A percentile compares a stretch with the other conserved stretches of the same genome.
These are phyloP conservation scores for Euplexia lucipara DNA, from an alignment of 2,888 invertebrate genomes.

Conservation along the genomic window DNA sequence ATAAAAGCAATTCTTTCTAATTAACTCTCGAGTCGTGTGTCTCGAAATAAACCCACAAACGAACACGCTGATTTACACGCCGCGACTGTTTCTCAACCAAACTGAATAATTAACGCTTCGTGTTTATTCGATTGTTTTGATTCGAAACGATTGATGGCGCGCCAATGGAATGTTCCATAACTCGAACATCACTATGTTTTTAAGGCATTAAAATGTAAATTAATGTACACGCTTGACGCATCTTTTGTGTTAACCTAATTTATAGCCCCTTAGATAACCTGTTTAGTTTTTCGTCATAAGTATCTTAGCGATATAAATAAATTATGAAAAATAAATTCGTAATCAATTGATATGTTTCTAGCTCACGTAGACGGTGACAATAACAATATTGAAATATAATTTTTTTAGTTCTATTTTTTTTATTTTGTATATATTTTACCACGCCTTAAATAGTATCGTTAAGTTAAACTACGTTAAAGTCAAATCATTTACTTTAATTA, in stretches of 20 bases:
- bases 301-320: constrained; percentile 45
- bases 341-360: constrained; percentile 33
- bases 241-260: constrained; percentile 62
- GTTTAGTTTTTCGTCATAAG: constrained; percentile 44
- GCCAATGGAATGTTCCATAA: constrained; percentile 66
- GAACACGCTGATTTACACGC: constrained; percentile 85
- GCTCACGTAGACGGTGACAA: constrained; percentile 17
- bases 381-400: constrained; percentile 32
- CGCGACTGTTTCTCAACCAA: constrained; percentile 85
- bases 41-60: constrained; percentile 83
- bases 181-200: constrained; percentile 60
- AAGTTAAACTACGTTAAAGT: too few relatives aligned
- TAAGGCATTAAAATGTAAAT: constrained; percentile 64
- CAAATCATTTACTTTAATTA: too few relatives aligned
- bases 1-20: constrained; percentile 91
- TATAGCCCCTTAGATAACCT: constrained; percentile 48
- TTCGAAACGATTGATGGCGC: constrained; percentile 82
- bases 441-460: constrained; percentile 13
- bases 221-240: constrained; percentile 51
- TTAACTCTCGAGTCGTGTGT: constrained; percentile 83
- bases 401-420: constrained; percentile 30
- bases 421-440: constrained; percentile 1
- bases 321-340: constrained; percentile 49
- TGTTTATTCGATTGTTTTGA: constrained; percentile 90
- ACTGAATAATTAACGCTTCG: constrained; percentile 86